phyloP scores from a whole-genome alignment of 2,113 vertebrate genomes.

The Planiliza haematocheilus region DNA sequence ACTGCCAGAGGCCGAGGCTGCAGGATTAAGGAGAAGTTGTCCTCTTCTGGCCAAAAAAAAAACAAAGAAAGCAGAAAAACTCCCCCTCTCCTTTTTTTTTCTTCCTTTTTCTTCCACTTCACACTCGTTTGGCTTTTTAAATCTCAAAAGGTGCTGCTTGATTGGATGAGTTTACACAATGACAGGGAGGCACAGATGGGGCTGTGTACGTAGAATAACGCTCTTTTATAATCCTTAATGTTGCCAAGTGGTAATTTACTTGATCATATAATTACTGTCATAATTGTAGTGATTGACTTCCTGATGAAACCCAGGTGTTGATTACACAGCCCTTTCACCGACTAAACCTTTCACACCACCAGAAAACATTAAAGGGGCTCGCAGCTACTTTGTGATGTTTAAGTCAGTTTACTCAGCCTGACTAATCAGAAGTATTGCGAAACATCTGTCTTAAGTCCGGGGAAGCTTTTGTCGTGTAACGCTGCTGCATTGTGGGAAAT shows the following conservation, averaged over 20 bases:
- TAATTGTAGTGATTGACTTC: too few relatives aligned
- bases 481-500: constrained; percentile 1
- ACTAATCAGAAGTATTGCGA: too few relatives aligned
- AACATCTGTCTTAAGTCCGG: too few relatives aligned
- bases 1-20: constrained; percentile 62
- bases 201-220: background rate
- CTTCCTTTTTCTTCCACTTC: constrained; percentile 10
- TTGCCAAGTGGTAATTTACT: background rate
- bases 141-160: background rate
- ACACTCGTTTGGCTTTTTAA: background rate
- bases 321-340: background rate
- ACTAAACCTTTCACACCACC: background rate
- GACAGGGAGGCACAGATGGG: background rate
- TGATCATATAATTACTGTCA: background rate
- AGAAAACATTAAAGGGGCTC: too few relatives aligned
- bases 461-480: too few relatives aligned
- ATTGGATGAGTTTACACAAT: background rate
- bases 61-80: constrained; percentile 23
- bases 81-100: background rate
- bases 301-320: too few relatives aligned
- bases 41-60: constrained; percentile 34
- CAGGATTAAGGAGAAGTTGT: constrained; percentile 59
- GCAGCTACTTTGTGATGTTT: too few relatives aligned
- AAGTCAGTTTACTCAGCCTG: background rate
- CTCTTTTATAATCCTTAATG: background rate